These are phyloP conservation scores for Aphaenogaster rudis DNA, from an alignment of 1,140 invertebrate species.

Conservation along the genomic window DNA sequence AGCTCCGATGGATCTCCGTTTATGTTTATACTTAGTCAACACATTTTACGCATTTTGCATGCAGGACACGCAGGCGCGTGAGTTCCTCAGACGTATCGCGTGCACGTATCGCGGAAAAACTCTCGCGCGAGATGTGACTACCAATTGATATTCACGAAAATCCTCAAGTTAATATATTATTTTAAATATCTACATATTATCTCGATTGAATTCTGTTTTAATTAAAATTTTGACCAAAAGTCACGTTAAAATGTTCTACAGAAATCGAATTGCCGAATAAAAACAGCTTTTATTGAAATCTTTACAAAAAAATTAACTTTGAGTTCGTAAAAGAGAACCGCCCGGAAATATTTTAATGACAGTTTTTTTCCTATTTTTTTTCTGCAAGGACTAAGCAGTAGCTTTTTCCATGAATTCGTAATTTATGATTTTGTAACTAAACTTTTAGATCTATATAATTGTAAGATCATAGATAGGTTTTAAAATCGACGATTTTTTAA, in stretches of 20 bases:
- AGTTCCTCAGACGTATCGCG: conserved; percentile 66
- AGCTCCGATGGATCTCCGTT: neutral
- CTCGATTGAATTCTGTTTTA: neutral
- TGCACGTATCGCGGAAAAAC: conserved; percentile 61
- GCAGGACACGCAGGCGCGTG: conserved; percentile 46
- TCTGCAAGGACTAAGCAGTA: neutral
- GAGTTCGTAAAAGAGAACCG: too few relatives aligned
- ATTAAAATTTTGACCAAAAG: neutral
- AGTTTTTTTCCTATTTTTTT: neutral
- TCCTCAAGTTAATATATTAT: neutral
- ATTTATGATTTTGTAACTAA: neutral
- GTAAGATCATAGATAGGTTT: neutral
- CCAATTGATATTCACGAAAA: conserved; percentile 10
- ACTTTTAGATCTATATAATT: neutral
- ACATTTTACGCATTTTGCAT: conserved; percentile 57
- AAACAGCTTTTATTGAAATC: neutral
- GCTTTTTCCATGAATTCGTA: neutral
- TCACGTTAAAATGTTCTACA: neutral
- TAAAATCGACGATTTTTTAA: neutral
- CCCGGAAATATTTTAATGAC: neutral
- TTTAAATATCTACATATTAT: neutral
- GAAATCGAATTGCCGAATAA: neutral
- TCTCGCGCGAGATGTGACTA: conserved; percentile 43
- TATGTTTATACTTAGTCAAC: neutral
- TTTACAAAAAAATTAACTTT: neutral